These are phyloP conservation scores for Enteromius radiatus DNA, from an alignment of 2,797 vertebrate species.

Conservation along the genomic window DNA sequence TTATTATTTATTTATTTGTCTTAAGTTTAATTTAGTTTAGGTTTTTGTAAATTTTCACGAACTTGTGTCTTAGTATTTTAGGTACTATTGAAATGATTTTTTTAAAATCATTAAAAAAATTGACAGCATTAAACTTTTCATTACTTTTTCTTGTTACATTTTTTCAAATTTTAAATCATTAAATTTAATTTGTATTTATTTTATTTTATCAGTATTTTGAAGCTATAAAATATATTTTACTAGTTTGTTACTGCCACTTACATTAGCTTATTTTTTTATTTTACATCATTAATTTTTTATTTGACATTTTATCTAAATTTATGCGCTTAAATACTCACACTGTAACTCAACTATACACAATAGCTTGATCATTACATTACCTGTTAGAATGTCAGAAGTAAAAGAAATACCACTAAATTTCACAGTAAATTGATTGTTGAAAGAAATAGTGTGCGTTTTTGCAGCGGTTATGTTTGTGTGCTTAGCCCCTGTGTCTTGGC, in stretches of 20 bases:
- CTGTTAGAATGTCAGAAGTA: background rate
- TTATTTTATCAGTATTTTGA: background rate
- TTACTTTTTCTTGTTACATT: background rate
- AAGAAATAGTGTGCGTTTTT: conserved; percentile 11
- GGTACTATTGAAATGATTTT: background rate
- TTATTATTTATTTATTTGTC: background rate
- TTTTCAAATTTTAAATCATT: background rate
- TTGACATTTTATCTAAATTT: background rate
- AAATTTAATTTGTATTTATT: background rate
- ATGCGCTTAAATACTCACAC: background rate
- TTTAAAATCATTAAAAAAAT: background rate
- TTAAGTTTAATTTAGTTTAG: background rate
- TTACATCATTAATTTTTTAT: background rate
- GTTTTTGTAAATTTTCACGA: background rate
- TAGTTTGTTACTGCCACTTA: background rate
- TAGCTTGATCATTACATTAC: background rate
- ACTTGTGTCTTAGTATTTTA: background rate
- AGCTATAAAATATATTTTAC: background rate
- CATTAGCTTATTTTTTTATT: background rate
- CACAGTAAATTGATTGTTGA: background rate
- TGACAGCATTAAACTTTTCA: background rate
- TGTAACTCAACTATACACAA: background rate
- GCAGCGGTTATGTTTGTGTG: conserved; percentile 61
- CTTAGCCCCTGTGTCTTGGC: conserved; percentile 66
- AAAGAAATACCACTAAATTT: background rate